Evolutionary conservation across 2,888 invertebrate species (phyloP).

Genomic region (Tribolium freemani): DNA sequence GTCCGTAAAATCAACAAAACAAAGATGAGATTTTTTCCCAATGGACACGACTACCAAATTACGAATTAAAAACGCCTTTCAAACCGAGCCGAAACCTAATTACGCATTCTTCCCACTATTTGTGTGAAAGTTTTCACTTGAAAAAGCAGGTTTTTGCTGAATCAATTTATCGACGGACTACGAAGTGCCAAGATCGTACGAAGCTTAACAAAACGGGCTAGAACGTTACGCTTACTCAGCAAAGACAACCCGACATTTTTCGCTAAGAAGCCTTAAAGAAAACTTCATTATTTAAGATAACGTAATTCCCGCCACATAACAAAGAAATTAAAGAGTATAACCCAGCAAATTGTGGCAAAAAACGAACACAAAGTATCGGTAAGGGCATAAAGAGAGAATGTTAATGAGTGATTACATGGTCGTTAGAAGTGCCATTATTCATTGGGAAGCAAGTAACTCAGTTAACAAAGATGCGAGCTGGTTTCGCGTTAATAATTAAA

Average conservation of each 20-base stretch:
- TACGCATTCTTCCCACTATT: constrained; percentile 30
- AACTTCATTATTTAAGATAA: constrained; percentile 42
- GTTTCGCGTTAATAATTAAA: constrained; percentile 56
- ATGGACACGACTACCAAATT: neutral
- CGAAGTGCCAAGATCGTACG: constrained; percentile 18
- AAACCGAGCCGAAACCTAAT: constrained; percentile 11
- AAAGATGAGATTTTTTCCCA: constrained; percentile 14
- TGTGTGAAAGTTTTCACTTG: constrained; percentile 32
- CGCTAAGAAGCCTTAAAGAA: constrained; percentile 37
- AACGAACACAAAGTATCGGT: neutral
- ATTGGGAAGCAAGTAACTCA: constrained; percentile 49
- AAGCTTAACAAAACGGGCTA: constrained; percentile 10
- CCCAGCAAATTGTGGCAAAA: neutral
- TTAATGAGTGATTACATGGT: constrained; percentile 55
- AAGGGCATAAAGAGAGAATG: constrained; percentile 46
- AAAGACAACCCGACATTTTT: constrained; percentile 35
- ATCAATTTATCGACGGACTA: constrained; percentile 35
- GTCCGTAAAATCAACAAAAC: constrained; percentile 14
- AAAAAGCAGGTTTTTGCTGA: constrained; percentile 39
- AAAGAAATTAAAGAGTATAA: neutral
- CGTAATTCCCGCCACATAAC: too few species aligned
- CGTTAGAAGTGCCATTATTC: constrained; percentile 53
- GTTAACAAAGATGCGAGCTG: constrained; percentile 52
- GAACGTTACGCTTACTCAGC: constrained; percentile 40
- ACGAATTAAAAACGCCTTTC: constrained; percentile 10